Conservation (phyloP, 2,797 vertebrate genomes). For the Hipposideros larvatus region DNA sequence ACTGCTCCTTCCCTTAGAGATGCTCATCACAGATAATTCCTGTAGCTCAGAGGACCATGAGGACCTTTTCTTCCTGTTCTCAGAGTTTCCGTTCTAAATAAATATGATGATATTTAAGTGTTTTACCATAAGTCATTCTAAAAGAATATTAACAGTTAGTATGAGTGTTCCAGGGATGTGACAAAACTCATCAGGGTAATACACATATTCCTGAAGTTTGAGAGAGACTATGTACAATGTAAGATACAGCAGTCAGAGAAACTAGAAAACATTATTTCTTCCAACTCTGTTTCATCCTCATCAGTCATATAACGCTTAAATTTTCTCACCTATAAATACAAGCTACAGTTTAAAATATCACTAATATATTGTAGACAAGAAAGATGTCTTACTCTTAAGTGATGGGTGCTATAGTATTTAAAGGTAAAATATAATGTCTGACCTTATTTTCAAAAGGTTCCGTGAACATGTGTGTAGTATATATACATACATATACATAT, state of each 20-base stretch:
- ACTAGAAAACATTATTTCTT: not conserved
- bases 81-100: constrained; percentile 6
- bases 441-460: constrained; percentile 2
- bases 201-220: not conserved
- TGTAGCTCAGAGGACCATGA: not conserved
- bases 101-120: not conserved
- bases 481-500: not conserved
- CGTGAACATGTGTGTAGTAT: not conserved
- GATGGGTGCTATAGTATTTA: not conserved
- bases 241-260: not conserved
- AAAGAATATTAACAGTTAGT: not conserved
- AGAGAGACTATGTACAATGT: not conserved
- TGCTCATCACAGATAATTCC: not conserved
- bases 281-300: not conserved
- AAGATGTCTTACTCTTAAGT: not conserved
- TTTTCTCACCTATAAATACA: not conserved
- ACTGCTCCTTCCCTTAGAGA: not conserved
- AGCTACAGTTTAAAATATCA: not conserved
- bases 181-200: not conserved
- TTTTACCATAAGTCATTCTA: not conserved
- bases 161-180: not conserved
- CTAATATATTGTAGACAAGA: not conserved
- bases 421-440: not conserved
- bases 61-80: not conserved
- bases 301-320: not conserved